Percentiles rank a stretch among this genome's conserved stretches.
These are phyloP conservation scores for Urocolius indicus DNA, from an alignment of 2,113 vertebrate species.

Conservation along the genomic window DNA sequence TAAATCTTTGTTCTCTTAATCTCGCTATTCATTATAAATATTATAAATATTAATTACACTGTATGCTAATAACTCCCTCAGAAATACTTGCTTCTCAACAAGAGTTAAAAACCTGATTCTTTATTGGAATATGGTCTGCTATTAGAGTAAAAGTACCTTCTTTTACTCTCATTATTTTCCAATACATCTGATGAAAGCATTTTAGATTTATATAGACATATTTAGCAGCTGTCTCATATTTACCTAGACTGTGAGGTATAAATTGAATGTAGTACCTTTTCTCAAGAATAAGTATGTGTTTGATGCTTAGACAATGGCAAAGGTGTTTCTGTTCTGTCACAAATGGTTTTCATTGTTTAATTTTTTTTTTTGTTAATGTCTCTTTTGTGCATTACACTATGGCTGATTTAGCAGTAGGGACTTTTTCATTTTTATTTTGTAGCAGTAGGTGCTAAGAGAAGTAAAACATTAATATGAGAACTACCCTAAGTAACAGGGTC, in stretches of 20 bases:
- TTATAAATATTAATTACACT: not conserved
- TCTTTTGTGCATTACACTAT: not conserved
- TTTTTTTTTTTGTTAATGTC: not conserved
- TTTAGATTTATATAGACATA: constrained; percentile 7
- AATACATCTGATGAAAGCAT: constrained; percentile 36
- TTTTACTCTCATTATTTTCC: constrained; percentile 40
- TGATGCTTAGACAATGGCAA: not conserved
- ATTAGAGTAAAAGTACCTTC: not conserved
- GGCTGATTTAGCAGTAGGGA: not conserved
- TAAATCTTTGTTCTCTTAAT: not conserved
- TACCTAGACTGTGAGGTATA: not conserved
- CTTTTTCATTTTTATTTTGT: not conserved
- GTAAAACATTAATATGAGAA: not conserved
- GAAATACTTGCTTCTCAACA: not conserved
- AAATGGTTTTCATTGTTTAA: not conserved
- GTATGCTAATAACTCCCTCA: not conserved
- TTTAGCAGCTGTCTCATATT: constrained; percentile 53
- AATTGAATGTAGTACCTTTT: constrained; percentile 22
- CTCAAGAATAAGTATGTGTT: constrained; percentile 21
- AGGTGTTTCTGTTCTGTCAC: constrained; percentile 18
- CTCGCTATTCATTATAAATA: not conserved
- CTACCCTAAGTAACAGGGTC: not conserved
- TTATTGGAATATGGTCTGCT: not conserved
- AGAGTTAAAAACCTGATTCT: not conserved
- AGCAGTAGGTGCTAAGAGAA: not conserved